Base-by-base conservation (phyloP, 2,888 invertebrate genomes). In the Lasioglossum pauxillum region DNA sequence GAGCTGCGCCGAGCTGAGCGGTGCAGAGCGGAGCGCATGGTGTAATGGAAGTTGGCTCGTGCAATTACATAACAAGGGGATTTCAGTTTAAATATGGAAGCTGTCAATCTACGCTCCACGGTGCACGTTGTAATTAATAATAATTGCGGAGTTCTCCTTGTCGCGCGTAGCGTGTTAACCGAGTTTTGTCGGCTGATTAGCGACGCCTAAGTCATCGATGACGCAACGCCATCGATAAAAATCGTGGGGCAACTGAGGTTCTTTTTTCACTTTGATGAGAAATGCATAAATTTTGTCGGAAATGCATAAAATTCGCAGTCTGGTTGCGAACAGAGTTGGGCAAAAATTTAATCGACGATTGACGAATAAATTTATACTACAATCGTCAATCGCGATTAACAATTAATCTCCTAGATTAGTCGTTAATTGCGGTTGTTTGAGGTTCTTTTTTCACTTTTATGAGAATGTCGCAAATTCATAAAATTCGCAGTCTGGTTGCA, bases 61-160 rank as follows among this genome's bases (percentile, higher is more conserved):
- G 31, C 84, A 77, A 86, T 86, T 84, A 73, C 81, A 44, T 78
- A 86, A 85, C 85, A 49, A 78, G 75, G 57, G 60, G 84, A 86
- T 86, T 84, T 84, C 85, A 67, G 71, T 84, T 81, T 81, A 78
- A 84, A 78, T 73, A 78, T 81, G 84, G 75, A 78, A 72, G 44
- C 86, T 81, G 86, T 86, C 81, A 77, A 78, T 84, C 81, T 41
- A 44, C 23, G 31, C 16, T 31, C 12, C 60, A 14, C n/a, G n/a
- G 16, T 31, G 5, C 69, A 10, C 69, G 57, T 16, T 78, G 75
- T 72, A 81, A 86, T 86, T 86, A 86, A 84, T 86, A 86, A 81
- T 84, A 84, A 86, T 86, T 73, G 78, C 75, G 72, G 64, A 31
- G 71, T 31, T 81, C 71, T 38, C 49, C 60, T 78, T 67, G 49